A percentile compares a stretch with the other conserved stretches of the same genome.
Evolutionary conservation across 2,888 invertebrate genomes (phyloP).

Genomic region (Epirrhoe tristata): DNA sequence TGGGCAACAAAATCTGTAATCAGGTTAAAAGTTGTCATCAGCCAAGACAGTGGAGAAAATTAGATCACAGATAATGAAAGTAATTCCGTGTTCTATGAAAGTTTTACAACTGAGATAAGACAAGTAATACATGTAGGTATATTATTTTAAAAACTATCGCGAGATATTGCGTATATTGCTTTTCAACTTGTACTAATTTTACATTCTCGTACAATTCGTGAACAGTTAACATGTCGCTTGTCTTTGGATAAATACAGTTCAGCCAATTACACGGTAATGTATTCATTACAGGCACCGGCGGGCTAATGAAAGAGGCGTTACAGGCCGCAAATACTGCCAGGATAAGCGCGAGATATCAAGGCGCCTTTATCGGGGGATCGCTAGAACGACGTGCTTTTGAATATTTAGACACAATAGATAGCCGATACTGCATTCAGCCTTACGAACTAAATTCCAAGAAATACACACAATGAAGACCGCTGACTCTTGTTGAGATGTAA

Average conservation of each 20-base stretch:
- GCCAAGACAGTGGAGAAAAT: not conserved
- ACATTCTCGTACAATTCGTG: slow-evolving; percentile 11
- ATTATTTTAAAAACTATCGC: slow-evolving; percentile 7
- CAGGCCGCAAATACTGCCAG: slow-evolving; percentile 59
- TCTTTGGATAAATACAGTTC: slow-evolving; percentile 45
- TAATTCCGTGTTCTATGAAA: not conserved
- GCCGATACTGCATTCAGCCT: slow-evolving; percentile 64
- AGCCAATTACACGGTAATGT: slow-evolving; percentile 72
- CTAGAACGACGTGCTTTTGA: slow-evolving; percentile 69
- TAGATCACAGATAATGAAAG: not conserved
- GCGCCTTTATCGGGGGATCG: slow-evolving; percentile 72
- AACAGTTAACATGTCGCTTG: slow-evolving; percentile 59
- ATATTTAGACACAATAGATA: slow-evolving; percentile 60
- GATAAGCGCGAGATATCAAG: slow-evolving; percentile 75
- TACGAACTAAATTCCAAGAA: slow-evolving; percentile 57
- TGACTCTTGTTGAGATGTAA: slow-evolving; percentile 65
- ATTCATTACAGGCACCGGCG: slow-evolving; percentile 73
- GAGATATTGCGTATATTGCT: slow-evolving; percentile 3
- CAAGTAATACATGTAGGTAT: not conserved
- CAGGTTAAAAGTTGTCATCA: slow-evolving; percentile 21
- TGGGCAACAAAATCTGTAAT: slow-evolving; percentile 52
- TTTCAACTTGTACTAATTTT: slow-evolving; percentile 13
- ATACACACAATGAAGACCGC: slow-evolving; percentile 65
- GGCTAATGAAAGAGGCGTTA: slow-evolving; percentile 65
- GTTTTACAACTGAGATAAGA: not conserved